phyloP scores from a whole-genome alignment of 64 coral and sea anemone species.

The Montipora efflorescens region DNA sequence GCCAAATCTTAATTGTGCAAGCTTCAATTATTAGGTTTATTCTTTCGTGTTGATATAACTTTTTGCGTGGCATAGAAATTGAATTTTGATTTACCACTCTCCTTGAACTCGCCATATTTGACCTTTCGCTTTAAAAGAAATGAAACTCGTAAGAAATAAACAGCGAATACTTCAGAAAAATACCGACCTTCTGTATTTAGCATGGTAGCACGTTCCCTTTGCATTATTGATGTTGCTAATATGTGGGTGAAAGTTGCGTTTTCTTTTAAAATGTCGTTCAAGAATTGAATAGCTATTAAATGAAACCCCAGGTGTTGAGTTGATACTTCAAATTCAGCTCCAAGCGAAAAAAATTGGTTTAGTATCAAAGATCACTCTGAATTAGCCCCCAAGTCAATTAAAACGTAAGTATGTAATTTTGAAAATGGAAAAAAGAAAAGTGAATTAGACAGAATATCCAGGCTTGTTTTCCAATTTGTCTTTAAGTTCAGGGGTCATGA shows the following conservation, averaged over 20 bases:
- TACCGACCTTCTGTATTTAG: neutral
- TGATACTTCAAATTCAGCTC: neutral
- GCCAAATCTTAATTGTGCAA: conserved; percentile 11
- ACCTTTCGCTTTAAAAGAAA: neutral
- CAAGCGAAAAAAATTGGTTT: neutral
- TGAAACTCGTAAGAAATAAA: neutral
- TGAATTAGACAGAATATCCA: neutral
- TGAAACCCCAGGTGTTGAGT: neutral
- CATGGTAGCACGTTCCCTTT: neutral
- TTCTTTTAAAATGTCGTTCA: neutral
- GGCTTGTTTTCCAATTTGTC: neutral
- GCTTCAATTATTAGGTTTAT: conserved; percentile 41
- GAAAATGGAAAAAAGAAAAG: neutral
- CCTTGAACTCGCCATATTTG: neutral
- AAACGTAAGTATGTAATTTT: neutral
- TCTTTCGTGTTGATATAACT: conserved; percentile 6
- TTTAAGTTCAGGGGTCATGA: neutral
- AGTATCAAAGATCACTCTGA: too few relatives aligned
- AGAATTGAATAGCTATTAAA: neutral
- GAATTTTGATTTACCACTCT: neutral
- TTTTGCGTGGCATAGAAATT: neutral
- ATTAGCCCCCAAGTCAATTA: neutral
- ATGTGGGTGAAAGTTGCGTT: conserved; percentile 9
- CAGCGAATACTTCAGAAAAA: neutral
- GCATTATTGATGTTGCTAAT: conserved; percentile 33